These are phyloP conservation scores for Orycteropus afer DNA, from an alignment of 2,113 vertebrate species.

Conservation along the genomic window DNA sequence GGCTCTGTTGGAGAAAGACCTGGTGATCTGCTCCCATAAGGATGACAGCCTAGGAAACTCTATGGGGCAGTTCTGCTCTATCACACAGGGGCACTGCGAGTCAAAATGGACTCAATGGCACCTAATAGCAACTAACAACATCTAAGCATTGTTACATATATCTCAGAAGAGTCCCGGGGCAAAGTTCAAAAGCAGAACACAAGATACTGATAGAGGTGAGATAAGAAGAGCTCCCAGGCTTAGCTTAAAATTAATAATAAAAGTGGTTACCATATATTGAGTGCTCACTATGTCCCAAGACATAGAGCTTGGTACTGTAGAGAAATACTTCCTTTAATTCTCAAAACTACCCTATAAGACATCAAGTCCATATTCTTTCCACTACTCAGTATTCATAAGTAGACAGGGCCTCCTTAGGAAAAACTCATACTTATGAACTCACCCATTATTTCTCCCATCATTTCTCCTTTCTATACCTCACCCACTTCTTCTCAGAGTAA, in stretches of 20 bases:
- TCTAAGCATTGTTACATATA: background rate
- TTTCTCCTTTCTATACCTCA: background rate
- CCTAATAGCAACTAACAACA: too few species aligned
- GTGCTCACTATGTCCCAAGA: background rate
- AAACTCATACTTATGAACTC: background rate
- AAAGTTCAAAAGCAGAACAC: background rate
- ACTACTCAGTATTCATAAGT: background rate
- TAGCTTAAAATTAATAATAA: constrained; percentile 9
- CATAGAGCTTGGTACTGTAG: background rate
- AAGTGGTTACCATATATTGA: background rate
- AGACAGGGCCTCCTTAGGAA: background rate
- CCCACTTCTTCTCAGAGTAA: background rate
- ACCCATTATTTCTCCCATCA: background rate
- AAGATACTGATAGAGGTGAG: background rate
- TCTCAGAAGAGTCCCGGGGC: background rate
- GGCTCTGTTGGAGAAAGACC: too few species aligned
- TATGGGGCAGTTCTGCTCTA: too few species aligned
- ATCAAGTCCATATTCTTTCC: background rate
- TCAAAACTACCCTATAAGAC: background rate
- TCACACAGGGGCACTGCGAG: too few species aligned
- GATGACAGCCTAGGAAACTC: too few species aligned
- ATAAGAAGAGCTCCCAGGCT: background rate
- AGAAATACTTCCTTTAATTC: constrained; percentile 5
- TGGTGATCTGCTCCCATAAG: too few species aligned
- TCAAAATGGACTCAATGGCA: too few species aligned